Base-by-base conservation (phyloP, 2,888 invertebrate species). In the Horisme vitalbata region DNA sequence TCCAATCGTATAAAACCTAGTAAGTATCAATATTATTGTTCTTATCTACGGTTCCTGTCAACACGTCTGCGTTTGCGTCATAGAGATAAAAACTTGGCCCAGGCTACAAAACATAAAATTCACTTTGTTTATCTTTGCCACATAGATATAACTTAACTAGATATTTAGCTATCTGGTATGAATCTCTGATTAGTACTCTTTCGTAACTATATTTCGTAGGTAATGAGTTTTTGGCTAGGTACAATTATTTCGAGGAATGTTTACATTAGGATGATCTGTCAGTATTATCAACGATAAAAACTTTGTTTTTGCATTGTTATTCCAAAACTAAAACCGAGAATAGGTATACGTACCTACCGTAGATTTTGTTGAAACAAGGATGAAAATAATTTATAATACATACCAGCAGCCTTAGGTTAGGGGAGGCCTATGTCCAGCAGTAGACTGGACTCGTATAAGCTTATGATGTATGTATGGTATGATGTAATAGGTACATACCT, bases 281-380 rank as follows among this genome's bases (percentile, higher is more conserved):
- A 38, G n/a, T 11, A 41, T 4, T 21, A 18, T 18, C 5, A 5
- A 18, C 1, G 18, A 1, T 18, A 4, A 18, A 18, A 18, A 1
- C 18, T 26, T 61, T 71, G 70, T 75, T 71, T 71, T 75, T 60
- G 46, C 45, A 33, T 59, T 41, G 36, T 55, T 61, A 58, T 75
- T 75, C 75, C 75, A 76, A 75, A 64, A 63, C 57, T 56, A 63
- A 67, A 71, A 78, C 75, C 74, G 68, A 72, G 63, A 18, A 18
- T 18, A 15, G 15, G 66, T 66, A 60, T 61, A 70, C 75, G 75
- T 66, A 72, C 75, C 66, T 75, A 76, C 34, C 38, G 13, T 18
- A 47, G 57, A 52, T 61, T 68, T 63, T 36, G 52, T 59, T 56
- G 47, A 38, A 56, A 59, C 63, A 68, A 68, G 65, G 64, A 62